Base-by-base conservation (phyloP, 2,113 vertebrate species). In the Empidonax alnorum region DNA sequence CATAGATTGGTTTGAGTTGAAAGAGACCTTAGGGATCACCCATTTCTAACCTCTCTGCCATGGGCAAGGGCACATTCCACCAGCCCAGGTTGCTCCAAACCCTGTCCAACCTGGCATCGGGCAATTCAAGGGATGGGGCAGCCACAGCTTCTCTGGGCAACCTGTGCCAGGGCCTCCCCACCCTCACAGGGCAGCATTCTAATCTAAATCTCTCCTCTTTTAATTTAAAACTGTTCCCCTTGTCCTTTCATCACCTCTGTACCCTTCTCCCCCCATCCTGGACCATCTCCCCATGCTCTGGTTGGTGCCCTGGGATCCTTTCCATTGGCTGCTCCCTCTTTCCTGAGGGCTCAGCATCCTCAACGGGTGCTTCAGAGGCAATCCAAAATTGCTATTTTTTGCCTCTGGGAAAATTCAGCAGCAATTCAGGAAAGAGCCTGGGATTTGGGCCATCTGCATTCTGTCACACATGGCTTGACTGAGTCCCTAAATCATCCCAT, bases 301-400 rank as follows among this genome's bases (percentile, higher is more conserved):
- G 13, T 53, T 55, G 52, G 17, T 78, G 73, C 27, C 84, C 65
- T 49, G 39, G 73, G 69, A 81, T 69, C 71, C 30, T 67, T 78
- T 77, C 47, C 47, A 24, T 50, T 31, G 10, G 41, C 3, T 0
- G 1, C 30, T 74, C 56, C 35, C 47, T 67, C 42, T 52, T 87
- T 93, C 87, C 77, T 72, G 78, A 89, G 87, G 73, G 73, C 87
- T 89, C 93, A 84, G 77, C 87, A 76, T 92, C 90, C 90, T 89
- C 84, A 55, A 30, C 1, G 39, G 52, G 69, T 95, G 81, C 93
- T 96, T 93, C 91, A 93, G 39, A 94, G 56, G 73, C 95, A 94
- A 93, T 93, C 75, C 58, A 74, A 95, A 85, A 18, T 52, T 2
- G 52, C 92, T 91, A 91, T 87, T 94, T 94, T 95, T 94, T 96